These are phyloP conservation scores for Amaurobius ferox DNA, from an alignment of 2,888 invertebrate species.

Conservation along the genomic window DNA sequence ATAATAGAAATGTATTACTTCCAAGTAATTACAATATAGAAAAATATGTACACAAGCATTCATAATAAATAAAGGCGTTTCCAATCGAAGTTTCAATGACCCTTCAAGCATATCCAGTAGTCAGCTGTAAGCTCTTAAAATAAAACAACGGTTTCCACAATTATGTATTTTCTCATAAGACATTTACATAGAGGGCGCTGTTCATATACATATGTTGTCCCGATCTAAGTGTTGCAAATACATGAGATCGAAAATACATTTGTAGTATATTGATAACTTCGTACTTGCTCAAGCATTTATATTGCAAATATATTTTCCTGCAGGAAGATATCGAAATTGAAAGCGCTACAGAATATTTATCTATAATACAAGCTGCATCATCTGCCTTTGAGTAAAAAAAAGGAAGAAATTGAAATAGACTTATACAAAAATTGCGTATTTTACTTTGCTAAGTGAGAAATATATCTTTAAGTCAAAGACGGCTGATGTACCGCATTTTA, in stretches of 20 bases:
- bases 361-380: neutral
- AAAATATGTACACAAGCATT: neutral
- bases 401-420: neutral
- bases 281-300: neutral
- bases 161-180: neutral
- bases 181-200: neutral
- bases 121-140: neutral
- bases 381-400: neutral
- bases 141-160: neutral
- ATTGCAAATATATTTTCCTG: neutral
- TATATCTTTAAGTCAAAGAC: neutral
- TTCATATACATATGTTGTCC: neutral
- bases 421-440: neutral
- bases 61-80: too few species aligned
- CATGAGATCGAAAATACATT: neutral
- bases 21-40: neutral
- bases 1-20: neutral
- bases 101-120: neutral
- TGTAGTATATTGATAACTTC: neutral
- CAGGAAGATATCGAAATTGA: neutral
- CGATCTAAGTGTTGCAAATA: neutral
- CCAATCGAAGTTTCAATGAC: neutral
- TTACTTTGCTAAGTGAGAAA: slow-evolving; percentile 2
- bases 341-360: neutral
- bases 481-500: too few species aligned